Percentiles rank a stretch among this genome's conserved stretches.
Evolutionary conservation across 23 tunicate genomes (phyloP).

Genomic region (Clavelina lepadiformis): DNA sequence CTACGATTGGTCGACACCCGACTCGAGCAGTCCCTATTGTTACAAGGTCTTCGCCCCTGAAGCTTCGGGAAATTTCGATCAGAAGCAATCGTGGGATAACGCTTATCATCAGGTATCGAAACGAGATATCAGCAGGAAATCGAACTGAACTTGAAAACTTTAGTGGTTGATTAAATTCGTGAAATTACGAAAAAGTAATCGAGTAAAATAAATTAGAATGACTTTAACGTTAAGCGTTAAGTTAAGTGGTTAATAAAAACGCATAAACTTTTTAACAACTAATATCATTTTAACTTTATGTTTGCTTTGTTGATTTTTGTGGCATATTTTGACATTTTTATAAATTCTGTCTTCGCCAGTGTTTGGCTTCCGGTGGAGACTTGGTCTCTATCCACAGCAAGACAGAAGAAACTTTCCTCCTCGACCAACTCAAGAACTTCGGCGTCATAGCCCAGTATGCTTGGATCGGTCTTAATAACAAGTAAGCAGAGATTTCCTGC

Average conservation of each 20-base stretch:
- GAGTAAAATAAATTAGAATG: too few relatives aligned
- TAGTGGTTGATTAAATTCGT: too few relatives aligned
- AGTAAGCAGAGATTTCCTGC: conserved; percentile 27
- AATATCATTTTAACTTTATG: not conserved
- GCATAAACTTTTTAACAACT: not conserved
- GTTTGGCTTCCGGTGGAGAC: conserved; percentile 45
- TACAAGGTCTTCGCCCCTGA: conserved; percentile 49
- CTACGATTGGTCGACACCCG: conserved; percentile 62
- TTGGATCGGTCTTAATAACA: conserved; percentile 85
- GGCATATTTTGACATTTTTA: too few relatives aligned
- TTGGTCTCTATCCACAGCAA: conserved; percentile 86
- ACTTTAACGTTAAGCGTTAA: too few relatives aligned
- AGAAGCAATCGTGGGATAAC: conserved; percentile 66
- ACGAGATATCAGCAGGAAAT: too few relatives aligned
- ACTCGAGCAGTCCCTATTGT: conserved; percentile 32
- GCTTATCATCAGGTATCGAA: conserved; percentile 92
- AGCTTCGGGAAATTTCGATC: conserved; percentile 12
- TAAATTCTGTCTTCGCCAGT: conserved; percentile 35
- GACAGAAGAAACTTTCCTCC: conserved; percentile 54
- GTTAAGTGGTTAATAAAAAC: too few relatives aligned
- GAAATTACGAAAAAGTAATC: too few relatives aligned
- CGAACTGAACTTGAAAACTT: too few relatives aligned
- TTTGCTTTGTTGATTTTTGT: too few relatives aligned
- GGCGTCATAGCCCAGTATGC: conserved; percentile 22
- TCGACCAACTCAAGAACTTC: conserved; percentile 24